Conservation (phyloP, 2,888 invertebrate species). For the Drosophila seclusa region DNA sequence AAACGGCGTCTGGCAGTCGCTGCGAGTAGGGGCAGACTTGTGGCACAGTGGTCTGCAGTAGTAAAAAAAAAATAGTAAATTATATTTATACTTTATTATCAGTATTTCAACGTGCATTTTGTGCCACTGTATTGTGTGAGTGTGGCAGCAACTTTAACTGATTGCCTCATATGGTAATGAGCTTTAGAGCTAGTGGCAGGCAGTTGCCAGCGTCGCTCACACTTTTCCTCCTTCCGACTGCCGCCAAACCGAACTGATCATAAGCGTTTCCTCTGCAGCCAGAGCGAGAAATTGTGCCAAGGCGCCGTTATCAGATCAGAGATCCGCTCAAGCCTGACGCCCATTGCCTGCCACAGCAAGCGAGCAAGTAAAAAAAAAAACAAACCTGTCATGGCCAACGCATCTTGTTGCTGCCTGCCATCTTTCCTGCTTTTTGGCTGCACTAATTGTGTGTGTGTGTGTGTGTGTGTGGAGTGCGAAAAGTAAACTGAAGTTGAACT, state of each 20-base stretch:
- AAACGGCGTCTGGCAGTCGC: conserved; percentile 7
- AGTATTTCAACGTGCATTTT: not conserved
- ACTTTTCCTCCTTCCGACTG: not conserved
- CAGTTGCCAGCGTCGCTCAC: conserved; percentile 6
- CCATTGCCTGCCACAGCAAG: conserved; percentile 9
- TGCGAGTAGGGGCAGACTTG: conserved; percentile 18
- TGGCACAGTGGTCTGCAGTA: conserved; percentile 22
- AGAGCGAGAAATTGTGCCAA: conserved; percentile 44
- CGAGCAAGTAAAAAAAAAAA: no score
- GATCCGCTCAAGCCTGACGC: conserved; percentile 44
- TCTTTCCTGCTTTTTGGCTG: conserved; percentile 23
- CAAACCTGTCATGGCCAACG: conserved; percentile 31
- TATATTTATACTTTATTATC: not conserved
- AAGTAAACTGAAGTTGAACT: conserved; percentile 13
- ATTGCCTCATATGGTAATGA: conserved; percentile 69
- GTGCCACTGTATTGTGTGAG: conserved; percentile 25
- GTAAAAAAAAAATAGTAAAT: not conserved
- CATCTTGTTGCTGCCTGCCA: conserved; percentile 20
- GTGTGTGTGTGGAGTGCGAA: conserved; percentile 5
- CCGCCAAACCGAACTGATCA: conserved; percentile 22
- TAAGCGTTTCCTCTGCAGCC: conserved; percentile 47
- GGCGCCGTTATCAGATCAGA: conserved; percentile 32
- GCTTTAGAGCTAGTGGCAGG: conserved; percentile 53
- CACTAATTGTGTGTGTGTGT: conserved; percentile 37
- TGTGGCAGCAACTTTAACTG: conserved; percentile 35